phyloP scores from a whole-genome alignment of 2,888 invertebrate genomes.

The Hemicrepidius hirtus region DNA sequence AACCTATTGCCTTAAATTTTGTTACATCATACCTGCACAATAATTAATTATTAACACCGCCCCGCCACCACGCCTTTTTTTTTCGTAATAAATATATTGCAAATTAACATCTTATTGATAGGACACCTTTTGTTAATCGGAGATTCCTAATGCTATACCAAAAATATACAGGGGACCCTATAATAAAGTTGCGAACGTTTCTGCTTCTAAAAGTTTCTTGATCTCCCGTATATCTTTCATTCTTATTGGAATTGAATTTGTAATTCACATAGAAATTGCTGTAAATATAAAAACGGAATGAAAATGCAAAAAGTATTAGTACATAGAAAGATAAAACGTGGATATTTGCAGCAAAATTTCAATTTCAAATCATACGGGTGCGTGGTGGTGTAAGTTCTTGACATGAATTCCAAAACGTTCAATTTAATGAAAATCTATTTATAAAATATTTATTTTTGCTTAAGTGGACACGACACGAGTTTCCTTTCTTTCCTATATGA shows the following conservation, averaged over 20 bases:
- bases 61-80: too few species aligned
- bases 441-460: neutral
- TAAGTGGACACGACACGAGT: neutral
- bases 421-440: conserved; percentile 9
- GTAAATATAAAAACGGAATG: too few species aligned
- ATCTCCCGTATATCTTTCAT: too few species aligned
- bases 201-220: too few species aligned
- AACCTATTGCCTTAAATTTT: conserved; percentile 2
- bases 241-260: too few species aligned
- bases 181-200: too few species aligned
- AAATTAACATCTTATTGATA: conserved; percentile 14
- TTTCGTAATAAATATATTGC: conserved; percentile 1
- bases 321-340: too few species aligned
- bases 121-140: neutral
- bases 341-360: too few species aligned
- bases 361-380: neutral
- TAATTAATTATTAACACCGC: conserved; percentile 2
- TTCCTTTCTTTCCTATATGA: neutral
- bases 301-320: too few species aligned
- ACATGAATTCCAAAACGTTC: neutral
- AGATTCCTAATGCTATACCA: neutral
- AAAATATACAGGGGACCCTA: too few species aligned
- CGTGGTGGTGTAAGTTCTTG: conserved; percentile 7
- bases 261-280: too few species aligned
- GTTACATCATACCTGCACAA: neutral